Evolutionary conservation across 2,888 invertebrate genomes (phyloP), one percentile per base, ranked within the genome.

Genomic region (Drosophila macrospina): DNA sequence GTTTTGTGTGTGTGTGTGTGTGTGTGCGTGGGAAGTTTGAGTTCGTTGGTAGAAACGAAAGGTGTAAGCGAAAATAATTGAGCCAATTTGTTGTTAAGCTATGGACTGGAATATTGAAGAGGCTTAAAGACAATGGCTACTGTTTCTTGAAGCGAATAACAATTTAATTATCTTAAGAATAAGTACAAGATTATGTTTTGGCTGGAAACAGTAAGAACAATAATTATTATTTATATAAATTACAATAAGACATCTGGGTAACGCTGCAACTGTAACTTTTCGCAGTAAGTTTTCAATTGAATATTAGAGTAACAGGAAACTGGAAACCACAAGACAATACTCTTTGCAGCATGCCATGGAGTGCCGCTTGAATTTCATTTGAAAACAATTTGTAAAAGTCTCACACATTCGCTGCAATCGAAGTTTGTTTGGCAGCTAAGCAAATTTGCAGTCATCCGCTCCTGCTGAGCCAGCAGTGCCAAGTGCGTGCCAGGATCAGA

Each of bases 381-480:
- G 74, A 88, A 89, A 89, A 89, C 88, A 89, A 89, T 89, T 89
- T 89, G 88, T 80, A 87, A 89, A 82, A 79, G 81, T 84, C 81
- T 65, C 64, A 61, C 51, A 68, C 51, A 59, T 51, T 57, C 69
- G 69, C 56, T 55, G 69, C 66, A 79, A 86, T 80, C 82, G 84
- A 82, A 80, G 82, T 80, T 88, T 89, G 86, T 85, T 89, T 83
- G 86, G 87, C 86, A 88, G 88, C 81, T 84, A 84, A 80, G 86
- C 80, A 79, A 86, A 80, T 86, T 88, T 74, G 66, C 78, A 82
- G 74, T 59, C 72, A 67, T 44, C 54, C 56, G 47, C 67, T 62
- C 28, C 26, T 81, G 81, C 81, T 79, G 81, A 81, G 79, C 72
- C 74, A 74, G 80, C 71, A 74, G 55, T 76, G 66, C 42, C 70